phyloP scores from a whole-genome alignment of 2,113 vertebrate genomes.

The Dolichallabes microphthalmus region DNA sequence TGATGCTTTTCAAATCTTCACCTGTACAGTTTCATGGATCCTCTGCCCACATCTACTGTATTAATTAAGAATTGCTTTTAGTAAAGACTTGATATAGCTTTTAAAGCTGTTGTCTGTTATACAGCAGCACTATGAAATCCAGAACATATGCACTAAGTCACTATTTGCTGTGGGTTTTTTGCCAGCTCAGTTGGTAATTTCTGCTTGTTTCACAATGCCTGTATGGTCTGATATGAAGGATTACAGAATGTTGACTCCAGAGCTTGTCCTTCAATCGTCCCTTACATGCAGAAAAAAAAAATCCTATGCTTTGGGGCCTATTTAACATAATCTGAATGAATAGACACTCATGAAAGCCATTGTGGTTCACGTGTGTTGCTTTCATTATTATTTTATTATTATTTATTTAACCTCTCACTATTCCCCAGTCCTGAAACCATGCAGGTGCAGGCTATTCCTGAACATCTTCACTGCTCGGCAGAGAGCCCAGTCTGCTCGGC shows the following conservation, averaged over 20 bases:
- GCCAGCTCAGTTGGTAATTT: conserved; percentile 22
- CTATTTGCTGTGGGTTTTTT: conserved; percentile 32
- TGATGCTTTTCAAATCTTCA: not conserved
- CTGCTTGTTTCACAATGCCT: not conserved
- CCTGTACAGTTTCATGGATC: not conserved
- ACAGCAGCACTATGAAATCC: not conserved
- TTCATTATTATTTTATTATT: not conserved
- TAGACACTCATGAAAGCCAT: not conserved
- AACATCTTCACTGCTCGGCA: conserved; percentile 34
- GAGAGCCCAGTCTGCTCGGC: conserved; percentile 51
- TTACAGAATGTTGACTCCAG: conserved; percentile 25
- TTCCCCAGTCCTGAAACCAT: conserved; percentile 7
- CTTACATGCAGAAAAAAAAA: conserved; percentile 6
- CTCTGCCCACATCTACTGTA: not conserved
- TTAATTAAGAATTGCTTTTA: not conserved
- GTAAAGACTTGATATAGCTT: not conserved
- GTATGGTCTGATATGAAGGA: conserved; percentile 40
- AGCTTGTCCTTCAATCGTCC: not conserved
- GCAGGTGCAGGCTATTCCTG: conserved; percentile 24
- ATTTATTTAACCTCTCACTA: conserved; percentile 5
- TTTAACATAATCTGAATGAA: conserved; percentile 21
- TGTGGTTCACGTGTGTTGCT: not conserved
- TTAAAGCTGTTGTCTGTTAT: not conserved
- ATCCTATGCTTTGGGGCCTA: conserved; percentile 18
- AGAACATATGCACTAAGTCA: not conserved